Evolutionary conservation across 2,113 vertebrate species (phyloP), one percentile per base, ranked within the genome.

Genomic region (Alaudala cheleensis): DNA sequence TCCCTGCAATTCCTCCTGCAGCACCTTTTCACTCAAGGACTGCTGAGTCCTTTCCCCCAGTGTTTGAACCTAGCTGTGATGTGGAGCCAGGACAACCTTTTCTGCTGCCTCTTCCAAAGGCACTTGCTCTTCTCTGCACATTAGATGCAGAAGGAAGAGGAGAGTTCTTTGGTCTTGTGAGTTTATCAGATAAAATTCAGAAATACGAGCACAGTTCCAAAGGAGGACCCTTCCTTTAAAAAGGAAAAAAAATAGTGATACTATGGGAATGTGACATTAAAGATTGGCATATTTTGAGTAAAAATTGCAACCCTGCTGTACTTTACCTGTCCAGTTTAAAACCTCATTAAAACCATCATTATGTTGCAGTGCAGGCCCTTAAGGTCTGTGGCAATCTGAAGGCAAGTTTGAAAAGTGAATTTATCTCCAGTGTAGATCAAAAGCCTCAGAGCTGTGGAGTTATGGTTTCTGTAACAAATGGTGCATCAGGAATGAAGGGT

Each of bases 361-460:
- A 45, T 58, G 25, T 50, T 65, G 50, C 34, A 21, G 15, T 23
- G 44, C 34, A 69, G 20, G 37, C 34, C 21, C 33, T 66, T 65
- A 45, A 82, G 28, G 33, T 65, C 54, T 77, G 28, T 73, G 74
- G 40, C 21, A 45, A 19, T 82, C 54, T 58, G 62, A 80, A 77
- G 71, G 62, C 6, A 1, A 82, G 29, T 77, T 79, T 57, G 58
- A 51, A 33, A 90, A 93, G 29, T 47, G 47, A 66, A 17, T 25
- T 92, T 96, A 72, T 76, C 18, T 21, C 20, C n/a, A 25, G 16
- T n/a, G 16, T 42, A 66, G 71, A 88, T 86, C 82, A 90, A 94
- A 78, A 81, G 88, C 49, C 72, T 54, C 66, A 64, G 78, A 85
- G 50, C 29, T 12, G 33, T 8, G 39, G 0, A 3, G 54, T 70